These are phyloP conservation scores for Salticus scenicus DNA, from an alignment of 2,888 invertebrate species.

Conservation along the genomic window DNA sequence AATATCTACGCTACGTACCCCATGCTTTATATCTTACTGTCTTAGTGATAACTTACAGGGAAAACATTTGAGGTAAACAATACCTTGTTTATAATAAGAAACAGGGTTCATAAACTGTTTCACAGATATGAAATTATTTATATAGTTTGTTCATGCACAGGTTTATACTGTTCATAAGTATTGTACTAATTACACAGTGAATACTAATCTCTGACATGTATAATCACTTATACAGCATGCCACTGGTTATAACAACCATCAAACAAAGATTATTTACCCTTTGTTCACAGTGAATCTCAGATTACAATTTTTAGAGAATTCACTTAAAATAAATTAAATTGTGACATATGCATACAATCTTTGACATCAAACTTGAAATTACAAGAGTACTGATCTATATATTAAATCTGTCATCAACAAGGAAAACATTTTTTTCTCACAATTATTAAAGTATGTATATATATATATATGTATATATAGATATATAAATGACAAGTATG, in stretches of 20 bases:
- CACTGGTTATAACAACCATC: not conserved
- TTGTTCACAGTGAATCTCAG: not conserved
- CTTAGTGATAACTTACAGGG: no score
- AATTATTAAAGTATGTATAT: not conserved
- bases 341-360: not conserved
- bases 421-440: not conserved
- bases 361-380: conserved; percentile 10
- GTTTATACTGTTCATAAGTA: not conserved
- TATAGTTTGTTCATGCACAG: not conserved
- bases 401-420: not conserved
- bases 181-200: not conserved
- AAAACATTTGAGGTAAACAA: no score
- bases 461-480: not conserved
- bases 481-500: not conserved
- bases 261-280: not conserved
- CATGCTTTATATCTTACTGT: no score
- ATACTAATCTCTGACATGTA: not conserved
- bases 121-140: not conserved
- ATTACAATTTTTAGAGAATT: not conserved
- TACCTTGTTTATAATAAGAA: no score
- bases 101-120: no score
- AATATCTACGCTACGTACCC: no score
- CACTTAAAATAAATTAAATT: not conserved
- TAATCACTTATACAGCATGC: not conserved
- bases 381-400: not conserved